These are phyloP conservation scores for Xylota segnis DNA, from an alignment of 2,888 invertebrate genomes.

Conservation along the genomic window DNA sequence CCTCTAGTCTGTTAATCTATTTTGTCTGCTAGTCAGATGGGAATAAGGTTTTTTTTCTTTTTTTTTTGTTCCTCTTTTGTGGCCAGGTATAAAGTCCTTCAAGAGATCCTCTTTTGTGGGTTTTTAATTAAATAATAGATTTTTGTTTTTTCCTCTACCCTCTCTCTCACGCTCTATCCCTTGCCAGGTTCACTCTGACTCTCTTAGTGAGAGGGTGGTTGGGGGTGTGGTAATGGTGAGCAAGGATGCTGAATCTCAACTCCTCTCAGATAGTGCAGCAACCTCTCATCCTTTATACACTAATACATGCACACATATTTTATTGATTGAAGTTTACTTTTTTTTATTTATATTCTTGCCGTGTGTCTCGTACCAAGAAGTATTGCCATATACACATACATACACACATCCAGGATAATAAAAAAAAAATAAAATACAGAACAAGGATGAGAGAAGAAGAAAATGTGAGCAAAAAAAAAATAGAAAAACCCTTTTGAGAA, in stretches of 20 bases:
- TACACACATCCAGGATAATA: constrained; percentile 62
- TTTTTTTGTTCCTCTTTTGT: background rate
- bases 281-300: constrained; percentile 71
- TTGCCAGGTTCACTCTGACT: background rate
- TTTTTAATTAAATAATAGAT: constrained; percentile 73
- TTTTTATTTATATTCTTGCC: constrained; percentile 71
- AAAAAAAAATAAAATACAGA: constrained; percentile 23
- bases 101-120: constrained; percentile 53
- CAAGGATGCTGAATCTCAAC: constrained; percentile 67
- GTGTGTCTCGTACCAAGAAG: constrained; percentile 50
- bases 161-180: constrained; percentile 13
- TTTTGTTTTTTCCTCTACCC: constrained; percentile 40
- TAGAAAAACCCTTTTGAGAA: constrained; percentile 54
- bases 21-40: constrained; percentile 48
- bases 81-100: constrained; percentile 29
- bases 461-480: constrained; percentile 43
- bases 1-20: constrained; percentile 10
- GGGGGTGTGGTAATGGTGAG: constrained; percentile 34
- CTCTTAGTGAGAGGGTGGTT: constrained; percentile 9
- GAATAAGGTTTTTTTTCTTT: constrained; percentile 41
- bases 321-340: constrained; percentile 76
- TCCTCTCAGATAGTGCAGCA: constrained; percentile 75
- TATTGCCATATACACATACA: constrained; percentile 64
- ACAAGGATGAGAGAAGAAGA: constrained; percentile 46
- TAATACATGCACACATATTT: constrained; percentile 71